Evolutionary conservation across 2,888 invertebrate genomes (phyloP).

Genomic region (Geophilus truncorum): DNA sequence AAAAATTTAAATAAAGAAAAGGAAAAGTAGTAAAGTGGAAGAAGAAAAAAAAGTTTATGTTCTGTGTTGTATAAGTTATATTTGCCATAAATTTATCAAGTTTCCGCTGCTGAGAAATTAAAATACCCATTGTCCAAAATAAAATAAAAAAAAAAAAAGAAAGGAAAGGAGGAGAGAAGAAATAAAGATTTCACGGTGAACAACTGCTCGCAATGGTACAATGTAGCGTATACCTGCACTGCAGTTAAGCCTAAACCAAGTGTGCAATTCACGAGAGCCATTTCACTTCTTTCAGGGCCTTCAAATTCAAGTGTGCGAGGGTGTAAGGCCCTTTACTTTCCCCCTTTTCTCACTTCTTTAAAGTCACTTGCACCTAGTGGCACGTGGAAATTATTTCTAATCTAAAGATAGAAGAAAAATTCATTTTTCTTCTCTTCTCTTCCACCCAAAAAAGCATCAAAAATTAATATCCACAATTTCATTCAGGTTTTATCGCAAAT

Average conservation of each 20-base stretch:
- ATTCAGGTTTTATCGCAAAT: neutral
- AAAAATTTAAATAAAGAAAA: neutral
- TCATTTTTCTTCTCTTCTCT: too few relatives aligned
- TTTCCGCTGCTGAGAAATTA: neutral
- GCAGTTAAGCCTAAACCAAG: slow-evolving; percentile 11
- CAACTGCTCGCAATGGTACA: neutral
- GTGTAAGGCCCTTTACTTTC: neutral
- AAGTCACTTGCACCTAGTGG: neutral
- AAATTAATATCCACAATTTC: neutral
- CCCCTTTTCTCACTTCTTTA: slow-evolving; percentile 3
- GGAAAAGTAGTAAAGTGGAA: neutral
- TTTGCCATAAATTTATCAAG: neutral
- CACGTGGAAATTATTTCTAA: neutral
- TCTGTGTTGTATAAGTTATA: neutral
- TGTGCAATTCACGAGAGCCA: neutral
- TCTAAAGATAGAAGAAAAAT: neutral
- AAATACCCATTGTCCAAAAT: neutral
- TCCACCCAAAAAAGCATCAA: neutral
- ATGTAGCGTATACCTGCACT: neutral
- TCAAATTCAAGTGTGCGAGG: neutral
- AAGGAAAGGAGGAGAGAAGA: neutral
- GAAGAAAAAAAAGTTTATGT: neutral
- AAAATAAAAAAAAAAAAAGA: neutral
- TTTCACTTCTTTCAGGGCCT: neutral
- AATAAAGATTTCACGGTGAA: slow-evolving; percentile 2